These are phyloP conservation scores for Ptyas mucosa DNA, from an alignment of 2,113 vertebrate species.

Conservation along the genomic window DNA sequence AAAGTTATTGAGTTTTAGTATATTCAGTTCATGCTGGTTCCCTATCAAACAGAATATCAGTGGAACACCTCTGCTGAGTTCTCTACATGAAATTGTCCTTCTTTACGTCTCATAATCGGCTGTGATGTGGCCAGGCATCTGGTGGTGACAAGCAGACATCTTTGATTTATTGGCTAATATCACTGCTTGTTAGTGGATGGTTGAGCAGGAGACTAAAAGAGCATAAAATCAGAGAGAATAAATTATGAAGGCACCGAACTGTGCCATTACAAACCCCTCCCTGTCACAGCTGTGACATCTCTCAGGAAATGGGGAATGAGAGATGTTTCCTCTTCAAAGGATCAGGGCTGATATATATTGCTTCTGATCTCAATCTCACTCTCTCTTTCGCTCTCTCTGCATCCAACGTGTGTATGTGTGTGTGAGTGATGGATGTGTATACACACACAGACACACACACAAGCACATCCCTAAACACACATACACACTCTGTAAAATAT, in stretches of 20 bases:
- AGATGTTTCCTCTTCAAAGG: constrained; percentile 71
- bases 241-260: constrained; percentile 82
- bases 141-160: constrained; percentile 81
- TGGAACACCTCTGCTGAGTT: constrained; percentile 68
- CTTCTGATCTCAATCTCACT: constrained; percentile 53
- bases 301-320: constrained; percentile 73
- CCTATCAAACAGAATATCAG: constrained; percentile 80
- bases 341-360: constrained; percentile 30
- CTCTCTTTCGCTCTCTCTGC: neutral
- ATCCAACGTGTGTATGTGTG: neutral
- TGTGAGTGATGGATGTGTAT: neutral
- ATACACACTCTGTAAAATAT: neutral
- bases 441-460: neutral
- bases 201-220: constrained; percentile 81
- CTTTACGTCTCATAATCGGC: constrained; percentile 78
- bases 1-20: constrained; percentile 68
- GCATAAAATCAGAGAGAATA: constrained; percentile 84
- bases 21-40: constrained; percentile 67
- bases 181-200: constrained; percentile 86
- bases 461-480: neutral
- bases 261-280: constrained; percentile 75
- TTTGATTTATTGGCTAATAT: constrained; percentile 94
- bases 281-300: constrained; percentile 76
- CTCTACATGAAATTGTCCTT: constrained; percentile 75
- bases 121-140: constrained; percentile 87